phyloP scores from a whole-genome alignment of 2,888 invertebrate species.

The Galeopsomyia nigrocyanea region DNA sequence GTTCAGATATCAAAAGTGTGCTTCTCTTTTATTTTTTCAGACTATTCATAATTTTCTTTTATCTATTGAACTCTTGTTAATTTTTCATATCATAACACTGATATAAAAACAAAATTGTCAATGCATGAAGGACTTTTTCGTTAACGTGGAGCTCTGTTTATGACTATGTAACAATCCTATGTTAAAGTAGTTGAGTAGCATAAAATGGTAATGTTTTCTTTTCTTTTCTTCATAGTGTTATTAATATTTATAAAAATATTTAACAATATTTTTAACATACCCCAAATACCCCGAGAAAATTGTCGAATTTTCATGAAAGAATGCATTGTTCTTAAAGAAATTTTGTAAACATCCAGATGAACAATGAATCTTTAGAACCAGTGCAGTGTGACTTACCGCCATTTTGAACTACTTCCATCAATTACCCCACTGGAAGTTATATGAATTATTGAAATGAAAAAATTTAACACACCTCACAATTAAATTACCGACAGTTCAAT shows the following conservation, averaged over 20 bases:
- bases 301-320: slow-evolving; percentile 48
- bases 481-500: slow-evolving; percentile 38
- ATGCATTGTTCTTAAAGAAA: slow-evolving; percentile 49
- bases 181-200: slow-evolving; percentile 41
- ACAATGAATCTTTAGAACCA: slow-evolving; percentile 47
- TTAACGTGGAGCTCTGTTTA: slow-evolving; percentile 36
- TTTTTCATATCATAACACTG: slow-evolving; percentile 20
- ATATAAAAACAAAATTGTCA: slow-evolving; percentile 14
- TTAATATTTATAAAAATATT: slow-evolving; percentile 34
- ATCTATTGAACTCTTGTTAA: slow-evolving; percentile 4
- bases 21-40: slow-evolving; percentile 32
- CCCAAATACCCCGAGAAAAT: slow-evolving; percentile 52
- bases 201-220: slow-evolving; percentile 45
- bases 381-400: slow-evolving; percentile 64
- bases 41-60: slow-evolving; percentile 22
- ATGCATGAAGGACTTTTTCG: slow-evolving; percentile 43
- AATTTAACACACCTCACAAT: slow-evolving; percentile 40
- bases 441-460: slow-evolving; percentile 17
- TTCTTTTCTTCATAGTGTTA: slow-evolving; percentile 30
- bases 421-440: slow-evolving; percentile 61
- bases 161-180: slow-evolving; percentile 38
- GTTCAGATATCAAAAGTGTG: slow-evolving; percentile 28
- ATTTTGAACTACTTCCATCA: slow-evolving; percentile 69
- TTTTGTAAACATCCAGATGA: slow-evolving; percentile 28
- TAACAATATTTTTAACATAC: slow-evolving; percentile 40